Conservation (phyloP, 2,113 vertebrate genomes). For the Notarius quadriscutis region DNA sequence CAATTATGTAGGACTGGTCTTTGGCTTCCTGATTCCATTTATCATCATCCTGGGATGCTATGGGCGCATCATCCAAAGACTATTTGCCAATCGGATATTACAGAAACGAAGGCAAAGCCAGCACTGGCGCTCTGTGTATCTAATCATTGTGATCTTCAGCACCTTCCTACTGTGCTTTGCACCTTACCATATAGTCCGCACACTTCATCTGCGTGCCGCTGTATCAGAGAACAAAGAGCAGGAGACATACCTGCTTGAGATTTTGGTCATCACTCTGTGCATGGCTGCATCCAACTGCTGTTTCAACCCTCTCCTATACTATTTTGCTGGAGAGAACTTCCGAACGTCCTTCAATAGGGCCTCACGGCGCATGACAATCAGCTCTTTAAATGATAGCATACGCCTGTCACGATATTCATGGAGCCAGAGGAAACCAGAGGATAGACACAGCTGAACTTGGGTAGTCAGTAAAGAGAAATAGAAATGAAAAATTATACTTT, state of each 20-base stretch:
- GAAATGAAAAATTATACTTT: not conserved
- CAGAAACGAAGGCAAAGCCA: rapidly evolving
- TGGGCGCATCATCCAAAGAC: constrained; percentile 53
- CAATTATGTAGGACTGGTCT: constrained; percentile 64
- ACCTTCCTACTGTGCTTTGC: constrained; percentile 74
- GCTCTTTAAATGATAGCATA: constrained; percentile 10
- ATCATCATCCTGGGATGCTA: constrained; percentile 68
- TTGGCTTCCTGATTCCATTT: constrained; percentile 72
- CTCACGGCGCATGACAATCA: not conserved
- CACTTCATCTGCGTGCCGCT: constrained; percentile 64
- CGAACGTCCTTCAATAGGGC: constrained; percentile 27
- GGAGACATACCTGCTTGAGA: constrained; percentile 48
- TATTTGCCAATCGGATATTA: not conserved
- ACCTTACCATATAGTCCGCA: constrained; percentile 69
- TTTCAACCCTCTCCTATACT: constrained; percentile 74
- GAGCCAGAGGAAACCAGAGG: not conserved
- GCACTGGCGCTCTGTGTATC: constrained; percentile 44
- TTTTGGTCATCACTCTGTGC: constrained; percentile 66
- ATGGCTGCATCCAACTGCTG: constrained; percentile 68
- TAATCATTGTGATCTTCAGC: constrained; percentile 63
- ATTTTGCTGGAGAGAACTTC: constrained; percentile 68
- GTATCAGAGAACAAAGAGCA: not conserved
- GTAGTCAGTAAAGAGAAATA: not conserved
- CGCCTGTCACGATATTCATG: not conserved
- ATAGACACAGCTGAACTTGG: not conserved